A percentile compares a stretch with the other conserved stretches of the same genome.
Evolutionary conservation across 1,140 invertebrate species (phyloP).

Genomic region (Drosophila nasuta): DNA sequence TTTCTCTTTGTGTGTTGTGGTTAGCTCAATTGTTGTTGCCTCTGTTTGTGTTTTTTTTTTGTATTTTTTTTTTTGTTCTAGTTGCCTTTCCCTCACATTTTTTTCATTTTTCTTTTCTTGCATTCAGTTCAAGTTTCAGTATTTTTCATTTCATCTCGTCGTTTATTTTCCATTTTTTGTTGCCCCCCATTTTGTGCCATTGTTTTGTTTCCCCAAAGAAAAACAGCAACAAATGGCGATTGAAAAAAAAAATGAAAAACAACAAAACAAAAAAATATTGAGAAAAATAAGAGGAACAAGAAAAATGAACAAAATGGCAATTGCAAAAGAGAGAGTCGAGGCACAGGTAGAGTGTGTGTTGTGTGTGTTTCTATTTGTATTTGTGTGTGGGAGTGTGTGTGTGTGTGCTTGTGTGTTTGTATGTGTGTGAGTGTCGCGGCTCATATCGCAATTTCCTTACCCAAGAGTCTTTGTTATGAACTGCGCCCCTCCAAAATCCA

Average conservation of each 20-base stretch:
- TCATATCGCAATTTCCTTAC: too few species aligned
- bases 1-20: constrained; percentile 9
- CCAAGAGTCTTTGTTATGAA: too few species aligned
- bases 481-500: too few species aligned
- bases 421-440: too few species aligned
- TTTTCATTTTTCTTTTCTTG: constrained; percentile 38
- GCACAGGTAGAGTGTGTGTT: too few species aligned
- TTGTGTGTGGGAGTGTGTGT: too few species aligned
- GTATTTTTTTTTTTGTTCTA: too few species aligned
- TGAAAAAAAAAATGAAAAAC: constrained; percentile 47
- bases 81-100: background rate
- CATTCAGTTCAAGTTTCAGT: constrained; percentile 15
- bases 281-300: constrained; percentile 9
- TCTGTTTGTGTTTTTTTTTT: background rate
- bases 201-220: constrained; percentile 74
- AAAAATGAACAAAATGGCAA: constrained; percentile 40
- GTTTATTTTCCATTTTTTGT: constrained; percentile 14
- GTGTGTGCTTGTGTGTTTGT: too few species aligned
- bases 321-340: constrained; percentile 6
- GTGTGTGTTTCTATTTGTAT: too few species aligned
- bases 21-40: constrained; percentile 28
- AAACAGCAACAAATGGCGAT: constrained; percentile 72
- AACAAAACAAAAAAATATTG: constrained; percentile 11
- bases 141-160: constrained; percentile 12
- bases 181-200: constrained; percentile 44